Evolutionary conservation across 2,888 invertebrate species (phyloP), one percentile per base, ranked within the genome.

Genomic region (Pseudococcus viburni): DNA sequence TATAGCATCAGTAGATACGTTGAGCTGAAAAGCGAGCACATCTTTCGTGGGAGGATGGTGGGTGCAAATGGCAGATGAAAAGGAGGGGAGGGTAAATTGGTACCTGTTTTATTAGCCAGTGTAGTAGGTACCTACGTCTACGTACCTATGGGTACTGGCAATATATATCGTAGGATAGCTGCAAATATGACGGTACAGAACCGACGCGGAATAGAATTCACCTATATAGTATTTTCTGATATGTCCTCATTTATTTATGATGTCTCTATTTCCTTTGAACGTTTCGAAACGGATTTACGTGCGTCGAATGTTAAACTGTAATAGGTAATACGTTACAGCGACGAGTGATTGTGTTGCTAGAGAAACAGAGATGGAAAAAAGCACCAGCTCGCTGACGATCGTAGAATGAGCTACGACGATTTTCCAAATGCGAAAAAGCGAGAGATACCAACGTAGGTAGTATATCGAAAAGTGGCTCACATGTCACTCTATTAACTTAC

Each of bases 221-320:
- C 33, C 68, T 22, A 73, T 12, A 26, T 73, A 80, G 80, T 26
- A 59, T 59, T 59, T 46, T 46, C 85, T n/a, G 64, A 86, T 86
- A 86, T 86, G 73, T 86, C 86, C 73, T 86, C 86, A 73, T 86
- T 86, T 86, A 86, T 86, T 86, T 86, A 86, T 86, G 86, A 86
- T 64, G 86, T 86, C 64, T 86, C 85, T 73, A 86, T 86, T 86
- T 86, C 86, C 86, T 59, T 73, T 42, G 64, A 86, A 86, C 42
- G 86, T 48, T 86, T 22, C 39, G 19, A 86, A 86, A 86, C 86
- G 46, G 86, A 86, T 86, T 86, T 86, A 73, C 86, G 86, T 86
- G 86, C 86, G 22, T 73, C 86, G 86, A 85, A 85, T 84, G 26
- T 51, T 84, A 22, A 84, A 51, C 84, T 84, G 48, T 48, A 48